Percentiles rank a stretch among this genome's conserved stretches.
Evolutionary conservation across 1,140 invertebrate species (phyloP).

Genomic region (Leptoteleia sp.): DNA sequence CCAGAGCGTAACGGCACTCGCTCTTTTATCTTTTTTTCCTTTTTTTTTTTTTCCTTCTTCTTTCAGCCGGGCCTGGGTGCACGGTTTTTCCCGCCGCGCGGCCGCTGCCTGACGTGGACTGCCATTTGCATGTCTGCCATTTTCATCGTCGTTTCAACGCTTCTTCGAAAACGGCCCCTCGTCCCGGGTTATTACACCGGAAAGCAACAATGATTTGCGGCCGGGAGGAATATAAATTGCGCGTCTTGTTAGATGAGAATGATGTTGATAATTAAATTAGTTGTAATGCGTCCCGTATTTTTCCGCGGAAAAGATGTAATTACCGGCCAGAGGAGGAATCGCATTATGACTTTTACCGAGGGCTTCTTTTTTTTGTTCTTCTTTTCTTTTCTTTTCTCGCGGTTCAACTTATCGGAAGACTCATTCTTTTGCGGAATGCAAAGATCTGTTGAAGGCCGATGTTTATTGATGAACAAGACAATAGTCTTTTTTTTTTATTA

Average conservation of each 20-base stretch:
- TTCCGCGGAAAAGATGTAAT: slow-evolving; percentile 22
- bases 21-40: slow-evolving; percentile 65
- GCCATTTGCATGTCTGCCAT: slow-evolving; percentile 57
- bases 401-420: no score
- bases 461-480: no score
- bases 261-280: slow-evolving; percentile 59
- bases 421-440: no score
- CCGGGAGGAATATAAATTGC: slow-evolving; percentile 36
- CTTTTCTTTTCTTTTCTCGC: no score
- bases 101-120: slow-evolving; percentile 47
- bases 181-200: no score
- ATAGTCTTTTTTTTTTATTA: no score
- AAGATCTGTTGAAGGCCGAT: slow-evolving; percentile 8
- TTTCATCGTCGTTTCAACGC: slow-evolving; percentile 59
- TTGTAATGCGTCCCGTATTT: slow-evolving; percentile 46
- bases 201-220: no score
- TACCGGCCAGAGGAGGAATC: slow-evolving; percentile 24
- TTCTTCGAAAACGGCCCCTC: no score
- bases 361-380: background rate
- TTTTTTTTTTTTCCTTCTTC: no score
- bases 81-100: slow-evolving; percentile 46
- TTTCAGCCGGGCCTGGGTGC: slow-evolving; percentile 46
- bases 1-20: slow-evolving; percentile 59
- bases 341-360: slow-evolving; percentile 24
- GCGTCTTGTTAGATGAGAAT: slow-evolving; percentile 42